Conservation (phyloP, 2,113 vertebrate species). For the Mormoops blainvillei region DNA sequence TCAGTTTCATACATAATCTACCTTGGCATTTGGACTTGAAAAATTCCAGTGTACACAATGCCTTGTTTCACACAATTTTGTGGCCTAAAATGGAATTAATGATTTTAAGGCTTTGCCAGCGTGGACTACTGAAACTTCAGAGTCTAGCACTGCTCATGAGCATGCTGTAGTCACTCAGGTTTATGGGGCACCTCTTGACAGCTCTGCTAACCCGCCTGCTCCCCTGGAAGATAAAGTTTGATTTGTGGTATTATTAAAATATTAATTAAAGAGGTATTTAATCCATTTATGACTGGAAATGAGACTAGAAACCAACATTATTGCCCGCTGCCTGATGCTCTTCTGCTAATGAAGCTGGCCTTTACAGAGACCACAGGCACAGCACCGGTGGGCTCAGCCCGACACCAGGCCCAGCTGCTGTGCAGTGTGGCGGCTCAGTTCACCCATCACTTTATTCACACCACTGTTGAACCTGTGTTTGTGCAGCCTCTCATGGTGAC, state of each 20-base stretch:
- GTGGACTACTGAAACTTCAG: not conserved
- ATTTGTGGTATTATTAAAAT: not conserved
- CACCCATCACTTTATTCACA: not conserved
- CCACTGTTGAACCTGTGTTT: not conserved
- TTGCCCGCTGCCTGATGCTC: not conserved
- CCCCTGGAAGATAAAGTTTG: not conserved
- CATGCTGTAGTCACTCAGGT: not conserved
- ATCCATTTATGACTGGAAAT: not conserved
- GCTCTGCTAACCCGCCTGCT: not conserved
- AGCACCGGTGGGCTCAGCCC: not conserved
- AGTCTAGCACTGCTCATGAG: too few relatives aligned
- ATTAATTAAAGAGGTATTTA: not conserved
- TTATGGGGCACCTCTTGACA: not conserved
- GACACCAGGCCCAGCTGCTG: not conserved
- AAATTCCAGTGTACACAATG: not conserved
- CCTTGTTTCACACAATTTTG: not conserved
- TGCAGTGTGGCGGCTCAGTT: rapidly evolving
- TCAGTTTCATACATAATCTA: not conserved
- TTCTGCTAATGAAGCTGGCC: not conserved
- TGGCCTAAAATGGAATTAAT: not conserved
- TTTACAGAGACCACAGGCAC: rapidly evolving
- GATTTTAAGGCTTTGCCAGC: not conserved
- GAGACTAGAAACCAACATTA: not conserved
- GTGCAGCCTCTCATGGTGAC: not conserved
- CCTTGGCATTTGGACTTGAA: not conserved